Base-by-base conservation (phyloP, 2,888 invertebrate genomes). In the Agrochola macilenta region DNA sequence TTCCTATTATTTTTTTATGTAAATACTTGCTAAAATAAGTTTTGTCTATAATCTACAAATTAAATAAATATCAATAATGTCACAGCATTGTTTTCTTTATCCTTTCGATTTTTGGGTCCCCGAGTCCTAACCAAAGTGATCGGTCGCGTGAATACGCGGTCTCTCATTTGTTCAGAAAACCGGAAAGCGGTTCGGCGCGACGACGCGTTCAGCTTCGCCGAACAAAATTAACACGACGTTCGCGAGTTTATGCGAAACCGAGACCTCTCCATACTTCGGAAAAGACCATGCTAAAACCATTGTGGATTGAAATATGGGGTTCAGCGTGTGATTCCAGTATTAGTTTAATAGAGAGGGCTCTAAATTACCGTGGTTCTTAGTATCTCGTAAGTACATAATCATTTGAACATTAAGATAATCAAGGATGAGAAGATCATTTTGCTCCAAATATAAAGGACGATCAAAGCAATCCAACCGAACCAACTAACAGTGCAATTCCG, bases 1-100 rank as follows among this genome's bases (percentile, higher is more conserved):
- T 93, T 93, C 93, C 93, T 93, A 93, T 90, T 91, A 91, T 87
- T 89, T 89, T 35, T 92, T 52, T 91, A 90, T 89, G 88, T 89
- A 90, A 81, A 89, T 87, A 89, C 85, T 92, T 89, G 84, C 74
- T 81, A 70, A 49, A 76, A 63, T 78, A 68, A 58, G 26, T 61
- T 49, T 39, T 65, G 26, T 82, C 52, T 70, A 58, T 49, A 69
- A 79, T 75, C 46, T 60, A 78, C 12, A 60, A 60, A 74, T 63
- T 54, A 52, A 74, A 66, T 74, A 74, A 72, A 61, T 63, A 74
- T 12, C 20, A 57, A 26, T 39, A 26, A 39, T 17, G 26, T 54
- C 2, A 35, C 23, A 14, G 4, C 20, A 52, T 69, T 79, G 49
- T 68, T 79, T 80, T 58, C 9, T 75, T 74, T 54, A 54, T 12